A percentile compares a stretch with the other conserved stretches of the same genome.
Evolutionary conservation across 2,797 vertebrate species (phyloP).

Genomic region (Poecilia gillii): DNA sequence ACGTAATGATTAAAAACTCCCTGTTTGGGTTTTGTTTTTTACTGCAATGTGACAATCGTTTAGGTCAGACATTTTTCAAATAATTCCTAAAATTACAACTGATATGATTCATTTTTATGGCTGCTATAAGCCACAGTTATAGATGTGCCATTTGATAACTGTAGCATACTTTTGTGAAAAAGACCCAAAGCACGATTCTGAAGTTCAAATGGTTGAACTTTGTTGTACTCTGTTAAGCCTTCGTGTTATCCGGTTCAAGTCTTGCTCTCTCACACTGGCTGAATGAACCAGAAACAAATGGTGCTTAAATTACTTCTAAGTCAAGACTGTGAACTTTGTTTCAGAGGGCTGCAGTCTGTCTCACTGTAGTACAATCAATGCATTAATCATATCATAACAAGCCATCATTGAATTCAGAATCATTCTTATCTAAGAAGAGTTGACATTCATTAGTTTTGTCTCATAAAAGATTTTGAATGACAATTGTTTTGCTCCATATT

Average conservation of each 20-base stretch:
- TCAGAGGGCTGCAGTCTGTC: background rate
- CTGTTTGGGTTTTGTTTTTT: background rate
- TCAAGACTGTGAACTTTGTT: background rate
- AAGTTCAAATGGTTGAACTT: background rate
- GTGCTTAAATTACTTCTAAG: background rate
- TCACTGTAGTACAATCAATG: background rate
- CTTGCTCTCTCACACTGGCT: background rate
- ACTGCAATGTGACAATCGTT: background rate
- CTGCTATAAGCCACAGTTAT: background rate
- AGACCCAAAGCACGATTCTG: background rate
- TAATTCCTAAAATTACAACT: background rate
- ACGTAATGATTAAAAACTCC: background rate
- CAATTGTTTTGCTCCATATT: background rate
- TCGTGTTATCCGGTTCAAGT: background rate
- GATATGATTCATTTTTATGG: background rate
- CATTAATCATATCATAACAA: background rate
- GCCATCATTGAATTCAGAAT: background rate
- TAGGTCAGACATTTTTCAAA: background rate
- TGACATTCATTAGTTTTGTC: background rate
- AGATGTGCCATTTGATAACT: background rate
- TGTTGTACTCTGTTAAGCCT: background rate
- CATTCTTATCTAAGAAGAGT: conserved; percentile 10
- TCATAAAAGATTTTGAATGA: background rate
- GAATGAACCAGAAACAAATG: background rate
- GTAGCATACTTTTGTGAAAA: too few relatives aligned